Evolutionary conservation across 2,888 invertebrate genomes (phyloP).

Genomic region (Bedellia somnulentella): DNA sequence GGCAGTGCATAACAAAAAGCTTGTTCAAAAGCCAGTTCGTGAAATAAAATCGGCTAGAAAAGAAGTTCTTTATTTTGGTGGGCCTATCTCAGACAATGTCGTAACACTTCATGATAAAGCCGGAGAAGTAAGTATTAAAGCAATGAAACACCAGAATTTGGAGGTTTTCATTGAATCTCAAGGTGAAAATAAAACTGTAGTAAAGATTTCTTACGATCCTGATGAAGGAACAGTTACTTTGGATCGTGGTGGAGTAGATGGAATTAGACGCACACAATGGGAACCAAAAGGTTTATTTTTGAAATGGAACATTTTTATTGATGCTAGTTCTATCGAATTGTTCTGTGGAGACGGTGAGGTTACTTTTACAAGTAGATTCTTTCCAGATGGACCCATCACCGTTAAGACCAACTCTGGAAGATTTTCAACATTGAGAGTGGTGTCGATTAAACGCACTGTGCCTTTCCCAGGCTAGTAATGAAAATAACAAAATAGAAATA

Average conservation of each 20-base stretch:
- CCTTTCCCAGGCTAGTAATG: not conserved
- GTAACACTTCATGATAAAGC: slow-evolving; percentile 20
- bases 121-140: slow-evolving; percentile 23
- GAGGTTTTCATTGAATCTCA: slow-evolving; percentile 20
- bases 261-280: slow-evolving; percentile 27
- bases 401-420: slow-evolving; percentile 12
- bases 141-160: slow-evolving; percentile 15
- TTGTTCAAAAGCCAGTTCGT: slow-evolving; percentile 27
- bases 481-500: too few relatives aligned
- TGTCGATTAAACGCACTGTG: slow-evolving; percentile 19
- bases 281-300: slow-evolving; percentile 17
- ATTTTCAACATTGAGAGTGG: slow-evolving; percentile 14
- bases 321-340: slow-evolving; percentile 32
- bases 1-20: slow-evolving; percentile 17
- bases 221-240: slow-evolving; percentile 19
- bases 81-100: slow-evolving; percentile 11
- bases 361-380: slow-evolving; percentile 32
- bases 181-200: slow-evolving; percentile 11
- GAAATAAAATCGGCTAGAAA: slow-evolving; percentile 17
- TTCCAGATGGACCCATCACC: slow-evolving; percentile 17
- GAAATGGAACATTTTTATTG: slow-evolving; percentile 21
- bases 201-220: slow-evolving; percentile 22
- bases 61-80: slow-evolving; percentile 15
- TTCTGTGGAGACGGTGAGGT: slow-evolving; percentile 30
- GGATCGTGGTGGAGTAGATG: slow-evolving; percentile 31